Conservation (phyloP, 2,113 vertebrate species). For the Ellobius talpinus region DNA sequence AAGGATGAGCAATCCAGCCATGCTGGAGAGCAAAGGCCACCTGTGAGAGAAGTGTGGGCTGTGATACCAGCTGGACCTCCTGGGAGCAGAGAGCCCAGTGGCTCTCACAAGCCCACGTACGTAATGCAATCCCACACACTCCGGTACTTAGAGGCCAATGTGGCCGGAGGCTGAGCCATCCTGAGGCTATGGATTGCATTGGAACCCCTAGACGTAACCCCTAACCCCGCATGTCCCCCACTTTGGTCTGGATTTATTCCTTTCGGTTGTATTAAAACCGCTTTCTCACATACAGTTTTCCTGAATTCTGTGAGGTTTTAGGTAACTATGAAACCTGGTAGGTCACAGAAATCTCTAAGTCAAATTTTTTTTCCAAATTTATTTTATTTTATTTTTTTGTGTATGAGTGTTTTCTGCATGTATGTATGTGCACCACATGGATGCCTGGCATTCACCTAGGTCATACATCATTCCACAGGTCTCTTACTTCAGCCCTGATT, state of each 20-base stretch:
- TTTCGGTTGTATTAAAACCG: neutral
- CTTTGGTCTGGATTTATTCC: neutral
- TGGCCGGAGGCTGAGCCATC: neutral
- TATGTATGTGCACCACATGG: neutral
- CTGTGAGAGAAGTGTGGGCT: neutral
- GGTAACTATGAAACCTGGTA: neutral
- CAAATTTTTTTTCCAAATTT: neutral
- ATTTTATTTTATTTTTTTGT: neutral
- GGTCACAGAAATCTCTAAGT: neutral
- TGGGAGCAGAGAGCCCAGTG: neutral
- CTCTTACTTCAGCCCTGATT: neutral
- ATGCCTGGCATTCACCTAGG: neutral
- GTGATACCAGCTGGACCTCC: neutral
- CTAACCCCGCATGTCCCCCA: neutral
- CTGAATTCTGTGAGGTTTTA: neutral
- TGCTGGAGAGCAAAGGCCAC: neutral
- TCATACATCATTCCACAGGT: neutral
- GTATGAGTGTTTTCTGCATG: neutral
- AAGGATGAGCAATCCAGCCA: neutral
- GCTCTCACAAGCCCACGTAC: neutral
- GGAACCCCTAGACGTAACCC: neutral
- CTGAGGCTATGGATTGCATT: neutral
- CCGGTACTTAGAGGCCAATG: accelerated
- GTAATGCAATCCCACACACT: neutral
- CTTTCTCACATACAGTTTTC: neutral